Base-by-base conservation (phyloP, 2,888 invertebrate genomes). In the Zootermopsis nevadensis region DNA sequence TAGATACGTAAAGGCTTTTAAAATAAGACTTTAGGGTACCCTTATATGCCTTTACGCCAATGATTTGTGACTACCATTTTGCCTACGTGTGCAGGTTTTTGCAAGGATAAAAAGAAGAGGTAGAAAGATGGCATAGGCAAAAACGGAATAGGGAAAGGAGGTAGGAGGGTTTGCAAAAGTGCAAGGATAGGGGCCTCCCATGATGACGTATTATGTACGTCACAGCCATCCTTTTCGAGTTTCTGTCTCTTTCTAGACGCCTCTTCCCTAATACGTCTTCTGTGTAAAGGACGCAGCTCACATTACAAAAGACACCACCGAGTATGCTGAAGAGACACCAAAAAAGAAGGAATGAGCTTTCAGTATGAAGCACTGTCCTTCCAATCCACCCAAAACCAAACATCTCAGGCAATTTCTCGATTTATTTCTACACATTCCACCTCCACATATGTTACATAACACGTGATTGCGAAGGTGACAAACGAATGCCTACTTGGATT, bases 81-180 rank as follows among this genome's bases (percentile, higher is more conserved):
- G 83, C 83, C 53, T 83, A 83, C 83, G 83, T 83, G 83, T 42
- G 83, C 77, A 42, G 81, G 74, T 81, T 81, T 83, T 81, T 48
- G 81, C 60, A 81, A 76, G 74, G 81, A 53, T 42, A 74, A 74
- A 81, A 69, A 83, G 2, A 60, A 60, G 12, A 53, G 67, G 69
- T 79, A 79, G 53, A 60, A 83, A 80, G 80, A 77, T 31, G 2
- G 69, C 69, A 69, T 33, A 69, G 69, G 69, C 69, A 69, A 69
- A 69, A 69, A 19, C 33, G 2, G 2, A 22, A 22, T 15, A 33
- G 33, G 33, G 69, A 33, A 33, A 33, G 33, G 33, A 69, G 31
- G 69, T 33, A 15, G 60, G 22, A 24, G 69, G 33, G 22, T 31
- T 15, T 33, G 33, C 2, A 69, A 15, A 69, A 69, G 10, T 69